Evolutionary conservation across 2,888 invertebrate genomes (phyloP).

Genomic region (Drosophila anceps): DNA sequence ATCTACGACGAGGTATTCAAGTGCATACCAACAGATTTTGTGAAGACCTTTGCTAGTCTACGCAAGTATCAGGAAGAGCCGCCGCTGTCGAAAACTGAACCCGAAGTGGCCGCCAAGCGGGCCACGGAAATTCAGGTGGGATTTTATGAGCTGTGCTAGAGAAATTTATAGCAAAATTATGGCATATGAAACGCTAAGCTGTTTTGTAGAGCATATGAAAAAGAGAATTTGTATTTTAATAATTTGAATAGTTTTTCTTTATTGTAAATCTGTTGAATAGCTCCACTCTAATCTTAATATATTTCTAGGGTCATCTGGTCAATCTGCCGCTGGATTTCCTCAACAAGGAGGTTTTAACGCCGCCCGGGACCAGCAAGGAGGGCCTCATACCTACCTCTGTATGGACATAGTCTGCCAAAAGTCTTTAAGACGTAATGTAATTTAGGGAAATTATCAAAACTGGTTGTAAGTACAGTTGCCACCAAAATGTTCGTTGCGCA

Average conservation of each 20-base stretch:
- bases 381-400: constrained; percentile 96
- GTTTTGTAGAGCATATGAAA: neutral
- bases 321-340: constrained; percentile 95
- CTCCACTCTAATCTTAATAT: neutral
- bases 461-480: constrained; percentile 21
- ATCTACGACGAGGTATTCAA: constrained; percentile 97
- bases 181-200: neutral
- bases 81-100: constrained; percentile 90
- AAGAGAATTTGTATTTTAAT: neutral
- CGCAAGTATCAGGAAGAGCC: constrained; percentile 91
- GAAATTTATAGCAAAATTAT: neutral
- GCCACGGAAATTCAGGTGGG: constrained; percentile 90
- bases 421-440: constrained; percentile 63
- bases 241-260: too few relatives aligned
- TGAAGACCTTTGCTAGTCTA: constrained; percentile 91
- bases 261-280: too few relatives aligned
- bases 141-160: neutral
- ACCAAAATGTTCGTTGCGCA: neutral
- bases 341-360: constrained; percentile 93
- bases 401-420: constrained; percentile 90
- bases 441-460: constrained; percentile 12
- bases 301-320: constrained; percentile 91
- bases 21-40: constrained; percentile 94
- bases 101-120: constrained; percentile 90
- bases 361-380: constrained; percentile 93